Percentiles rank a stretch among this genome's conserved stretches.
Conservation (phyloP, 2,888 invertebrate genomes). For the Cylindroiulus punctatus region DNA sequence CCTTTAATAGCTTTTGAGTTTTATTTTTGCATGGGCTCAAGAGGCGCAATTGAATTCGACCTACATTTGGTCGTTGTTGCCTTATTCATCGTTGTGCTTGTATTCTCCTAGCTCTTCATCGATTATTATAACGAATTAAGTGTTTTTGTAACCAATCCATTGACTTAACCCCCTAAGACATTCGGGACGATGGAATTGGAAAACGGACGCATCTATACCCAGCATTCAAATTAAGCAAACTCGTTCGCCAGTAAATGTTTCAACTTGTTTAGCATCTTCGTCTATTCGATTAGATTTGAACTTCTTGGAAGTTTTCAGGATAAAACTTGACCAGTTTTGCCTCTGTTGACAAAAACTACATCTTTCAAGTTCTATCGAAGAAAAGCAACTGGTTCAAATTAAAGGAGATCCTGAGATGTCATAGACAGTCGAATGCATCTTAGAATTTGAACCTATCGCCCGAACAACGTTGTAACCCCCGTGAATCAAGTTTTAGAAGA, state of each 20-base stretch:
- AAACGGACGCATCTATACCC: neutral
- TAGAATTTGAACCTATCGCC: too few species aligned
- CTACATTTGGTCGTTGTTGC: neutral
- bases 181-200: neutral
- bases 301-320: neutral
- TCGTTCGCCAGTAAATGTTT: neutral
- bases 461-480: too few species aligned
- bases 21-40: neutral
- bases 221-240: neutral
- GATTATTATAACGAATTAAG: neutral
- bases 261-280: neutral
- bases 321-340: neutral
- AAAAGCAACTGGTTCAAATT: too few species aligned
- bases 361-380: too few species aligned
- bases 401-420: too few species aligned
- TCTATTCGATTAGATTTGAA: neutral
- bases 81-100: neutral
- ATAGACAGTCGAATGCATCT: too few species aligned
- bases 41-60: neutral
- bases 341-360: too few species aligned
- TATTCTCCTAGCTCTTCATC: neutral
- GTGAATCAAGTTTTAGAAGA: too few species aligned
- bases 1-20: neutral
- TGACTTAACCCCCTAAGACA: neutral
- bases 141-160: neutral